phyloP scores from a whole-genome alignment of 2,113 vertebrate species.

The Lanius ludovicianus region DNA sequence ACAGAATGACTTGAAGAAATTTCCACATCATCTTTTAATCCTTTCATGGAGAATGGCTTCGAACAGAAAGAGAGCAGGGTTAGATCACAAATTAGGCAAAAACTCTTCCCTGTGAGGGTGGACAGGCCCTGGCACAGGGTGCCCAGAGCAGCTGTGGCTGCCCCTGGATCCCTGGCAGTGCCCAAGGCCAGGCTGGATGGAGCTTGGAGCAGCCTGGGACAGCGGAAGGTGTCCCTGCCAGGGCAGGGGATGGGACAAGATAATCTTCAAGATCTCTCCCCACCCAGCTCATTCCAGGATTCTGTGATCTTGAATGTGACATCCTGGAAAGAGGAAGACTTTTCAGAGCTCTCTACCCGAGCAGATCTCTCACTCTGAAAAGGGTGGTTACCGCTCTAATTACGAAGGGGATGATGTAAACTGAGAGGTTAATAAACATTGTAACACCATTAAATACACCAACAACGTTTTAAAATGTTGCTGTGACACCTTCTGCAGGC shows the following conservation, averaged over 20 bases:
- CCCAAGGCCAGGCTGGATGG: fast-evolving
- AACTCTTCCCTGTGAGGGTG: neutral
- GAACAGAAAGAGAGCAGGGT: neutral
- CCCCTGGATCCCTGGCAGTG: neutral
- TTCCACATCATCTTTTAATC: neutral
- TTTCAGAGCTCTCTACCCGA: neutral
- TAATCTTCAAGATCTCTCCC: neutral
- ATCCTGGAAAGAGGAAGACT: neutral
- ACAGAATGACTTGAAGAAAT: neutral
- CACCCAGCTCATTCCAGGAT: neutral
- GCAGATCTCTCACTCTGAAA: neutral
- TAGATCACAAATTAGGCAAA: neutral
- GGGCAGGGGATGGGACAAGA: neutral
- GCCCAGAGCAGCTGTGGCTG: neutral
- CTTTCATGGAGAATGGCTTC: neutral
- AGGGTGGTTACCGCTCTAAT: neutral
- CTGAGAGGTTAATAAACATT: neutral
- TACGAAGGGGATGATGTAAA: neutral
- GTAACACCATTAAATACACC: neutral
- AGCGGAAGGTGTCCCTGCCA: neutral
- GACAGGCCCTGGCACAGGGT: neutral
- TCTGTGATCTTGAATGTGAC: neutral
- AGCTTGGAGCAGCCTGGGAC: neutral
- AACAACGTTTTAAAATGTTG: neutral
- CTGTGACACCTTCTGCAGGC: neutral